Evolutionary conservation across 2,888 invertebrate genomes (phyloP), one percentile per base, ranked within the genome.

Genomic region (Drosophila crucigera): DNA sequence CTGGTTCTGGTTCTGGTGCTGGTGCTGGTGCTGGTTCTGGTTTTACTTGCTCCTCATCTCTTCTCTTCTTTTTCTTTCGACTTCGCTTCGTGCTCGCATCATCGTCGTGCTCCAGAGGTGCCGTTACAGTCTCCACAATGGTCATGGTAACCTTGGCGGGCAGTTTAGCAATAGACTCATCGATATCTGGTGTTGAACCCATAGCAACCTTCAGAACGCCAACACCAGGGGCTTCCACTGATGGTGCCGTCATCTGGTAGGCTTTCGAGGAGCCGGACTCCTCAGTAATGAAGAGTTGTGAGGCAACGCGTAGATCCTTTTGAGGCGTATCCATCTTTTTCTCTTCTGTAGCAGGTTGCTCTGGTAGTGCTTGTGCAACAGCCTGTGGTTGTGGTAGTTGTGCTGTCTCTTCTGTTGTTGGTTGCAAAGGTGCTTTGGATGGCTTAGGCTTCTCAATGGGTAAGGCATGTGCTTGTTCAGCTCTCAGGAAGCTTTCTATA

Each of bases 41-140:
- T 30, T 30, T 56, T 3, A 9, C 22, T 50, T 81, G 73, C 55
- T 76, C 79, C 64, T 68, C 66, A 54, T 93, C 93, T 92, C 95
- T 95, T 91, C 94, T 94, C 92, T 95, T 95, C 94, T 95, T 95
- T 94, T 94, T 95, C 94, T 94, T 95, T 93, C 95, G 95, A 93
- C 94, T 95, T 91, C 94, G 94, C 84, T 95, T 95, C 55, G 93
- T 93, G 78, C 94, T 94, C 73, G 93, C 93, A 79, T 94, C 94
- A 22, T 94, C 91, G 39, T 94, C 94, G 64, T 63, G 73, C 5
- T 93, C 93, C 3, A 61, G 62, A 7, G 81, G 63, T 10, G 81
- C 63, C 0, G 81, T 60, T 6, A 71, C 73, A 85, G 89, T 94
- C 80, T 93, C 93, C 19, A 91, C 80, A 52, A 93, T 92, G 41